Evolutionary conservation across 2,113 vertebrate species (phyloP), one percentile per base, ranked within the genome.

Genomic region (Nibea albiflora): DNA sequence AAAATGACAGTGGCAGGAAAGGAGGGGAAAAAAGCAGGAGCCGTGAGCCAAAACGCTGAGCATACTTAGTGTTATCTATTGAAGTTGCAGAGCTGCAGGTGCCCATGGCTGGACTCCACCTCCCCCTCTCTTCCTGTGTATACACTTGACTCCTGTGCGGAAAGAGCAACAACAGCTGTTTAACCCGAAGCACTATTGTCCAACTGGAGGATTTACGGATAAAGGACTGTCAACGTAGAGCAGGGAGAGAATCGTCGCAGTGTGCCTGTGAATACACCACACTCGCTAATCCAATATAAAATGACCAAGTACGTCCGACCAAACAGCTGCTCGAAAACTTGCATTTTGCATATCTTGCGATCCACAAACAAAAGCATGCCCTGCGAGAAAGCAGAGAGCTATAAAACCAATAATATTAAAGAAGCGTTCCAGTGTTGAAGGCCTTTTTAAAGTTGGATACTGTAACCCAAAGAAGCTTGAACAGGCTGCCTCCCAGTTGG

Each of bases 121-220:
- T 57, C 42, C 58, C 54, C 64, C 80, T 76, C 76, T 76, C 85
- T 87, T 85, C 82, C 90, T 89, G 90, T 88, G 78, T 80, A 82
- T 82, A 85, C 85, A 50, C 73, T 90, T 77, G 73, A 87, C 72
- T 85, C 76, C 28, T 80, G 70, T 66, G 58, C 79, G 74, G 53
- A 84, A 90, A 85, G 83, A 89, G 81, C 86, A 80, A 85, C 88
- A 90, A 85, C 92, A 92, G 90, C 81, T 93, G 92, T 90, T 92
- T 92, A 89, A 93, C 92, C 90, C 52, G 57, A 49, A 91, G 92
- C 92, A 57, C 85, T 78, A 74, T 84, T 85, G 81, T 85, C 87
- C 87, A 87, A 87, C 85, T 24, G 73, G 78, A 74, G 79, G 85
- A 89, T 90, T 87, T 88, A 78, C 88, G 80, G 82, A 90, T 87